phyloP scores from a whole-genome alignment of 2,113 vertebrate species.

The Rhadina sibilatrix region DNA sequence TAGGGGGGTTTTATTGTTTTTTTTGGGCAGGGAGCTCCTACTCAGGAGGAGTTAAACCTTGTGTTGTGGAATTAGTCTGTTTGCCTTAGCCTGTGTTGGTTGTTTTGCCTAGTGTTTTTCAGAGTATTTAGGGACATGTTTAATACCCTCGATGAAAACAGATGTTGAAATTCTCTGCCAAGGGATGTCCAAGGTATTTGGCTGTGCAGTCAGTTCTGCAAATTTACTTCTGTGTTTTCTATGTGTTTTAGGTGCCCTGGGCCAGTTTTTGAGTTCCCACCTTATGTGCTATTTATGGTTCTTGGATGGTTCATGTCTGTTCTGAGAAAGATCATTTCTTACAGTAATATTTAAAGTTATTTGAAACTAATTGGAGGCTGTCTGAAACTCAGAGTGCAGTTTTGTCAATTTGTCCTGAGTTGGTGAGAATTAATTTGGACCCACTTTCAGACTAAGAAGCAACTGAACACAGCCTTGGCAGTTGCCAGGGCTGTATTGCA shows the following conservation, averaged over 20 bases:
- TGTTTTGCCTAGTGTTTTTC: not conserved
- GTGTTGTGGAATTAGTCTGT: not conserved
- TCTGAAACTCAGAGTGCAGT: not conserved
- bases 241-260: not conserved
- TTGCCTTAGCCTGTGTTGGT: not conserved
- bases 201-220: not conserved
- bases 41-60: not conserved
- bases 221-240: not conserved
- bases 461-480: not conserved
- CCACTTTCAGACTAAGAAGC: rapidly evolving
- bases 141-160: not conserved
- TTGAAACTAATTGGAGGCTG: not conserved
- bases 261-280: not conserved
- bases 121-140: not conserved
- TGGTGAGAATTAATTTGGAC: not conserved
- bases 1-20: not conserved
- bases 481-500: not conserved
- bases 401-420: not conserved
- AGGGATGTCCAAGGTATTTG: not conserved
- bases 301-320: not conserved
- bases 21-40: not conserved
- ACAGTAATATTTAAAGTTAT: not conserved
- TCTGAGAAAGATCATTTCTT: not conserved
- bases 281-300: not conserved
- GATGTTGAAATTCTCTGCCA: not conserved